Percentiles rank a stretch among this genome's conserved stretches.
Conservation (phyloP, 2,888 invertebrate genomes). For the Dusona sp. region DNA sequence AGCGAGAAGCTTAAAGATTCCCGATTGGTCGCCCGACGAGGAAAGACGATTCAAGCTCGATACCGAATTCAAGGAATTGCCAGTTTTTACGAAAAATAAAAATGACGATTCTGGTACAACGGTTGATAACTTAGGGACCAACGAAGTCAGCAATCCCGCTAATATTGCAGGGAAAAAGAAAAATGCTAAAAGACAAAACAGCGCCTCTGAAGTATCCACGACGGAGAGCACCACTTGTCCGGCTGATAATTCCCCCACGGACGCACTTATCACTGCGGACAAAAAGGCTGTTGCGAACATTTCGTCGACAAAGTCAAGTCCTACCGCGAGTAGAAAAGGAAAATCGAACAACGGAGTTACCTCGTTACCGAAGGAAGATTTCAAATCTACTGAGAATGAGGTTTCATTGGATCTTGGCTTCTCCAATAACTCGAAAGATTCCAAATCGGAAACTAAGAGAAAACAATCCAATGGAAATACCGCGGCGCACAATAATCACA, state of each 20-base stretch:
- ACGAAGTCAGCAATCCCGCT: slow-evolving; percentile 62
- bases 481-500: slow-evolving; percentile 77
- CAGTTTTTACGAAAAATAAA: slow-evolving; percentile 51
- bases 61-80: slow-evolving; percentile 78
- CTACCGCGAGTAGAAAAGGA: slow-evolving; percentile 75
- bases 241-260: slow-evolving; percentile 66
- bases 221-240: slow-evolving; percentile 16
- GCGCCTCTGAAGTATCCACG: slow-evolving; percentile 50
- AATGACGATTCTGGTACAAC: slow-evolving; percentile 39
- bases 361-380: slow-evolving; percentile 75
- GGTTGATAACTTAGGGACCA: slow-evolving; percentile 29
- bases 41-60: slow-evolving; percentile 80
- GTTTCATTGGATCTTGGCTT: slow-evolving; percentile 53
- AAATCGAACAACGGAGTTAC: slow-evolving; percentile 69
- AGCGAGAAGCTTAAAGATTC: slow-evolving; percentile 76
- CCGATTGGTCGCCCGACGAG: slow-evolving; percentile 81
- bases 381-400: slow-evolving; percentile 84
- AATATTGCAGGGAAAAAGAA: slow-evolving; percentile 73
- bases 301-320: slow-evolving; percentile 77
- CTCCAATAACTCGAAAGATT: slow-evolving; percentile 72
- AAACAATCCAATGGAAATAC: slow-evolving; percentile 74
- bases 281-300: slow-evolving; percentile 73
- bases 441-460: slow-evolving; percentile 73
- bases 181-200: slow-evolving; percentile 70
- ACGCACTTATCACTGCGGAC: slow-evolving; percentile 71